phyloP scores from a whole-genome alignment of 2,797 vertebrate genomes.

The Taenioides sp. region DNA sequence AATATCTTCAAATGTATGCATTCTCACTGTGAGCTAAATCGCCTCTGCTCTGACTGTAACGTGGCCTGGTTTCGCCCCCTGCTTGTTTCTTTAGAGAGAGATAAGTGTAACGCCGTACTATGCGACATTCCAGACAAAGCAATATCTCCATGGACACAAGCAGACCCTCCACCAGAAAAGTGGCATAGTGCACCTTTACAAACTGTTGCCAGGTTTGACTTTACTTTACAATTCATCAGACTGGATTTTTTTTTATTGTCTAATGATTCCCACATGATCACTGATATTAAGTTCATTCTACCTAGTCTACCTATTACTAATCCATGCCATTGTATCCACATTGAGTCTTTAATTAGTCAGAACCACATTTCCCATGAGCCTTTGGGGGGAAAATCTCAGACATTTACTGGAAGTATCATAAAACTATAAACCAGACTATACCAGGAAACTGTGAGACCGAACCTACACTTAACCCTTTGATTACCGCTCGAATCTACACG shows the following conservation, averaged over 20 bases:
- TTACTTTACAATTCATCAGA: too few relatives aligned
- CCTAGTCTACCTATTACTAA: slow-evolving; percentile 28
- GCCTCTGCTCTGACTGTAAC: too few relatives aligned
- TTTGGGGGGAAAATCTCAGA: slow-evolving; percentile 57
- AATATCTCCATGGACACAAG: too few relatives aligned
- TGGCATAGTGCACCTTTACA: too few relatives aligned
- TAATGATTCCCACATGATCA: neutral
- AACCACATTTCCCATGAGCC: slow-evolving; percentile 64
- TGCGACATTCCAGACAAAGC: too few relatives aligned
- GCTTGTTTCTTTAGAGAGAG: too few relatives aligned
- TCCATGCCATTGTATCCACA: slow-evolving; percentile 36
- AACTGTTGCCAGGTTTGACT: too few relatives aligned
- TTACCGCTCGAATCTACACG: slow-evolving; percentile 61
- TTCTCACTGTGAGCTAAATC: too few relatives aligned
- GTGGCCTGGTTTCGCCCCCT: too few relatives aligned
- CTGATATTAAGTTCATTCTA: neutral
- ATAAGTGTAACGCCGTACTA: too few relatives aligned
- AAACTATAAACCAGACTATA: slow-evolving; percentile 73
- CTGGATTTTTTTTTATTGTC: neutral
- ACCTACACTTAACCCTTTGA: slow-evolving; percentile 68
- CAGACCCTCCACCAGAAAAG: too few relatives aligned
- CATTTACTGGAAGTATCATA: slow-evolving; percentile 75
- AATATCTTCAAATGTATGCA: too few relatives aligned
- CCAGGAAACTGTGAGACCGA: slow-evolving; percentile 70
- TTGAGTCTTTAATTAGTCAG: slow-evolving; percentile 69